Base-by-base conservation (phyloP, 1,140 invertebrate species). In the Aradophagus sp. region DNA sequence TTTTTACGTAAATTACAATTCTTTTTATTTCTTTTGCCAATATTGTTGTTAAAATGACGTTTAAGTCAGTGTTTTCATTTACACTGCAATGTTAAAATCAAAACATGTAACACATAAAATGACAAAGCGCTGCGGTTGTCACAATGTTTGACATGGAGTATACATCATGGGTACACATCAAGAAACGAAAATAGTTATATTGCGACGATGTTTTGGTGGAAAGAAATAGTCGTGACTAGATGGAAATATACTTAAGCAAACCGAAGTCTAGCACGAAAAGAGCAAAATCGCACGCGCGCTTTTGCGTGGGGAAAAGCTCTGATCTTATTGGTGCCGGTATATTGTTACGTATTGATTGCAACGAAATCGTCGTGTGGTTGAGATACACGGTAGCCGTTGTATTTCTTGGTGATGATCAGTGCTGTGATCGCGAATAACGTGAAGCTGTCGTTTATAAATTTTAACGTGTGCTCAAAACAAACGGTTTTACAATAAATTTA, bases 281-380 rank as follows among this genome's bases (percentile, higher is more conserved):
- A 66, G 68, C 67, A 75, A 65, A 74, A 55, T 68, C 77, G 81
- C 73, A 77, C 78, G 85, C 82, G 80, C 81, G 75, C 53, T 31
- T 50, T 74, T 78, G 80, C 79, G 80, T 81, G 80, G 78, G 78
- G 77, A 77, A 82, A 82, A 84, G 83, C 81, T 83, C 76, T 63
- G 77, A 83, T 82, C 83, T 85, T 82, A 84, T 86, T 85, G 84
- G 84, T 85, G 80, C 80, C 79, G 75, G 81, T 83, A 79, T 80
- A 84, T 84, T 84, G 83, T 84, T 81, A 81, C 82, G 83, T 86
- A 86, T 86, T 86, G 84, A 86, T 86, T 85, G 80, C 80, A 77
- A 77, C 79, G 77, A 81, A 69, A 63, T 31, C 66, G 79, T 73
- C 74, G 74, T 76, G 74, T 79, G 75, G 75, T 81, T 75, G 74